phyloP scores from a whole-genome alignment of 1,140 invertebrate genomes.

The Drosophila sechellia region DNA sequence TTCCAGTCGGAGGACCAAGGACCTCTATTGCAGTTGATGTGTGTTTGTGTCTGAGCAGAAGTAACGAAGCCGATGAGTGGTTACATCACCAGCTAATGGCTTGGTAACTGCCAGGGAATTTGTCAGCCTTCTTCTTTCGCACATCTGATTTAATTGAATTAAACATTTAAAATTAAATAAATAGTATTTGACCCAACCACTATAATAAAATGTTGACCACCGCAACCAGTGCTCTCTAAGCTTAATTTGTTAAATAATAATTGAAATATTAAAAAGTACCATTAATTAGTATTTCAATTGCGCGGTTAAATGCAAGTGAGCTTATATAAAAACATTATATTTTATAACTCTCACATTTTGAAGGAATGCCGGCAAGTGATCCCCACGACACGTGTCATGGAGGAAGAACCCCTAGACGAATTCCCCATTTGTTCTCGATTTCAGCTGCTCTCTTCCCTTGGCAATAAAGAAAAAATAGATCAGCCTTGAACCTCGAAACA shows the following conservation, averaged over 20 bases:
- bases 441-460: constrained; percentile 27
- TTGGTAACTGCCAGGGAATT: constrained; percentile 30
- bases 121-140: background rate
- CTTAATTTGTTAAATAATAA: too few species aligned
- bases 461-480: constrained; percentile 25
- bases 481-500: constrained; percentile 45
- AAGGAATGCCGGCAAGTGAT: background rate
- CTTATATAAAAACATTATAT: too few species aligned
- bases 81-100: constrained; percentile 44
- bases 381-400: constrained; percentile 7
- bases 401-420: too few species aligned
- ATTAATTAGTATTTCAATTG: too few species aligned
- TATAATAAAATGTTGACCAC: too few species aligned
- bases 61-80: constrained; percentile 33
- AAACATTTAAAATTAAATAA: background rate
- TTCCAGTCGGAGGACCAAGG: constrained; percentile 22
- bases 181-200: too few species aligned
- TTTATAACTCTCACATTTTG: too few species aligned
- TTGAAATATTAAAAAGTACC: too few species aligned
- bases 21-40: constrained; percentile 1
- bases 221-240: too few species aligned
- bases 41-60: constrained; percentile 7
- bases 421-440: constrained; percentile 10
- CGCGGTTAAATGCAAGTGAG: too few species aligned
- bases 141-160: background rate